Conservation (phyloP, 2,797 vertebrate species). For the Paramormyrops hopkinsi region DNA sequence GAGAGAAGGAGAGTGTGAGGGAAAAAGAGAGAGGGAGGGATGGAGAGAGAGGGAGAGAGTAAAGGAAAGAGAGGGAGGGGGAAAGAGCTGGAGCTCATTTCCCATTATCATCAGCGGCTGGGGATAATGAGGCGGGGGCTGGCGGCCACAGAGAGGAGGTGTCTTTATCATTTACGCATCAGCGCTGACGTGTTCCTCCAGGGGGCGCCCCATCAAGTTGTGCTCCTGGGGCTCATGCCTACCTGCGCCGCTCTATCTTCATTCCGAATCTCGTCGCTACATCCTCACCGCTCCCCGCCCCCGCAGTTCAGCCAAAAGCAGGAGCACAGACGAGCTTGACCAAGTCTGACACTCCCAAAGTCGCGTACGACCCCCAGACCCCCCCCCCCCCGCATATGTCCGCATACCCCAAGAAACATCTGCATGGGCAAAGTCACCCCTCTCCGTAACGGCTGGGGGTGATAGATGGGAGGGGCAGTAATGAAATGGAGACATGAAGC, state of each 20-base stretch:
- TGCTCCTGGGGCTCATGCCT: slow-evolving; percentile 38
- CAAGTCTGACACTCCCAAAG: background rate
- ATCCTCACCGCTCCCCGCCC: slow-evolving; percentile 35
- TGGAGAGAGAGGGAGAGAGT: background rate
- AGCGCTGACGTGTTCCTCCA: slow-evolving; percentile 68
- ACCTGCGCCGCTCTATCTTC: slow-evolving; percentile 51
- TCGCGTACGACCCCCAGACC: background rate
- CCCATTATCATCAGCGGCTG: slow-evolving; percentile 83
- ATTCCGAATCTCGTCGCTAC: slow-evolving; percentile 44
- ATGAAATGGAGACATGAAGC: slow-evolving; percentile 99
- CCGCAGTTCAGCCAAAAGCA: background rate
- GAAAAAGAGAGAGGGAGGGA: background rate
- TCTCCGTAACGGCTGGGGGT: slow-evolving; percentile 68
- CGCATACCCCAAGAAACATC: slow-evolving; percentile 44
- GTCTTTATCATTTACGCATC: slow-evolving; percentile 95
- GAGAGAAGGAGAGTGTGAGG: background rate
- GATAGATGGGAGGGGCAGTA: slow-evolving; percentile 91
- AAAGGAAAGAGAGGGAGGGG: slow-evolving; percentile 29
- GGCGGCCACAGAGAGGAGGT: slow-evolving; percentile 67
- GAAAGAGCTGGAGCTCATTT: slow-evolving; percentile 92
- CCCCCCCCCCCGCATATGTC: slow-evolving; percentile 40
- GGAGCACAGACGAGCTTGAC: background rate
- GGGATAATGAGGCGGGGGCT: slow-evolving; percentile 74
- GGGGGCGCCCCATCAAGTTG: slow-evolving; percentile 64
- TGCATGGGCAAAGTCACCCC: slow-evolving; percentile 78